Evolutionary conservation across 2,797 vertebrate species (phyloP).

Genomic region (Gallinago solitaria): DNA sequence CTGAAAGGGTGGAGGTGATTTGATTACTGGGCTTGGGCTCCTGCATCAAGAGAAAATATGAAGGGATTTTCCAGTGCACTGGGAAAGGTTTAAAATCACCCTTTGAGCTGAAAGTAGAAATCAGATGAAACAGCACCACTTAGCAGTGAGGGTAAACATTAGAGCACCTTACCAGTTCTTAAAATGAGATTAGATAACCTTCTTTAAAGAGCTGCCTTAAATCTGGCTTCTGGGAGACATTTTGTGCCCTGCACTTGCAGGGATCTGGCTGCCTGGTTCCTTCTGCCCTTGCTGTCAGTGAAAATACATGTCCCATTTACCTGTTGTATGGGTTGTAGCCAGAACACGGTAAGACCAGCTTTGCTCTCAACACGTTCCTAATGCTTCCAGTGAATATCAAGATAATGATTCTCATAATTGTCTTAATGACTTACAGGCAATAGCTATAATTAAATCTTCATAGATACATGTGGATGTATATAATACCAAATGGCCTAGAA

Average conservation of each 20-base stretch:
- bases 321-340: neutral
- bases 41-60: neutral
- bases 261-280: rapidly evolving
- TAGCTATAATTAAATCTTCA: neutral
- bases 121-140: neutral
- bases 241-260: neutral
- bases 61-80: neutral
- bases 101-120: neutral
- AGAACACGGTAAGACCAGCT: neutral
- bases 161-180: neutral
- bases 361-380: neutral
- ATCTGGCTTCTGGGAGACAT: neutral
- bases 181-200: neutral
- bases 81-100: neutral
- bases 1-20: neutral
- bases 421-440: neutral
- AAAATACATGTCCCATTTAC: neutral
- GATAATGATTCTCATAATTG: neutral
- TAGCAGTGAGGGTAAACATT: neutral
- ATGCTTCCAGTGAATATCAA: neutral
- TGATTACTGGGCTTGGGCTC: neutral
- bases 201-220: neutral
- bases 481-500: neutral
- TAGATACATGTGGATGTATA: neutral
- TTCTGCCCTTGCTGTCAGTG: neutral